Base-by-base conservation (phyloP, 37 sponge, comb jelly and placozoan genomes). In the Oopsacas minuta region DNA sequence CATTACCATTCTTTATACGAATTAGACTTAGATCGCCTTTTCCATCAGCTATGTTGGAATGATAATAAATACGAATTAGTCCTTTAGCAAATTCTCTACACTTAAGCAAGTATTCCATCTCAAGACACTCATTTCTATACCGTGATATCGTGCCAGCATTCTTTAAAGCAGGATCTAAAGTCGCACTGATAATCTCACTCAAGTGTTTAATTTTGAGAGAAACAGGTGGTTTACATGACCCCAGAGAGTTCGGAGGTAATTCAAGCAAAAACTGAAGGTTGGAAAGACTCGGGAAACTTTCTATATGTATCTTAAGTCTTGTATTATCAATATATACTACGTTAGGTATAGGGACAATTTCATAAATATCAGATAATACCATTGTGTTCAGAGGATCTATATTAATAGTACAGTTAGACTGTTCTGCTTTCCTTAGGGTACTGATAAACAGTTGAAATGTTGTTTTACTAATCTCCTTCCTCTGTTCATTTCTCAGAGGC, bases 271-370 rank as follows among this genome's bases (percentile, higher is more conserved):
- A 61, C 30, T 25, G 75, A 5, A 61, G 30, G 20, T 12, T 10
- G 28, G 75, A 61, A 10, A 61, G 30, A 12, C 28, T 34, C 5
- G 75, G 20, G 75, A 61, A 61, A 61, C 28, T 34, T 61, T 20
- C 28, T 12, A 61, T 3, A 61, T 61, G 75, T 5, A 61, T 61
- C 30, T 61, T 61, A 34, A 61, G 75, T 25, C 75, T 10, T 25
- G 75, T 61, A n/a, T 61, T 61, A 12, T 61, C 75, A 20, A 61
- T 61, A 61, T 61, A 61, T 34, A 61, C 75, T 3, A 61, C 75
- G 22, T 61, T 3, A n/a, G 22, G 32, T 5, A 61, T 20, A 25
- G 17, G 75, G 7, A 61, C 75, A 61, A 61, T 61, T 7, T 25
- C 1, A 12, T 7, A 25, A 32, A 32, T 34, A 12, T 61, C 75